These are phyloP conservation scores for Gorsachius goisagi DNA, from an alignment of 2,113 vertebrate genomes.

Conservation along the genomic window DNA sequence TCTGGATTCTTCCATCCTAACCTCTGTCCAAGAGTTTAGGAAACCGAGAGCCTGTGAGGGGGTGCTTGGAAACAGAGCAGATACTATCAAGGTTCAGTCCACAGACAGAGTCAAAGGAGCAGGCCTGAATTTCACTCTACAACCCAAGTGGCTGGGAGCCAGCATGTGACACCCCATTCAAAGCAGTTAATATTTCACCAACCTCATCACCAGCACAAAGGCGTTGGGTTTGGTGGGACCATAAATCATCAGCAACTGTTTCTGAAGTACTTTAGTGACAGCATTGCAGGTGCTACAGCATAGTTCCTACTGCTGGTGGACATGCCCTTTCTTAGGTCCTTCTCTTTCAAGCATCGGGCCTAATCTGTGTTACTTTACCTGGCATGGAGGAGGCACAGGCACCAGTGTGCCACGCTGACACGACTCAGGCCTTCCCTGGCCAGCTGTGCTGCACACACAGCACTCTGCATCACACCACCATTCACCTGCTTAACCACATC, in stretches of 20 bases:
- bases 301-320: not conserved
- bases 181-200: not conserved
- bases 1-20: not conserved
- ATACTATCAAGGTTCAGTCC: not conserved
- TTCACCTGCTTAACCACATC: not conserved
- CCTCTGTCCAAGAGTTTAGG: not conserved
- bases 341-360: not conserved
- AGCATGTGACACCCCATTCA: not conserved
- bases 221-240: not conserved
- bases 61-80: not conserved
- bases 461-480: not conserved
- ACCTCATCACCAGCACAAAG: not conserved
- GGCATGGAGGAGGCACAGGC: not conserved
- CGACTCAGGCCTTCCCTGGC: not conserved
- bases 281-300: not conserved
- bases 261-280: not conserved
- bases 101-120: not conserved
- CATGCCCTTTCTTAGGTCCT: not conserved
- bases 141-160: not conserved
- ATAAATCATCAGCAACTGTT: not conserved
- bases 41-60: not conserved
- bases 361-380: not conserved
- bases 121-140: not conserved
- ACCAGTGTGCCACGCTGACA: not conserved
- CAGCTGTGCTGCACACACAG: not conserved